Conservation (phyloP, 2,888 invertebrate species). For the Pheosia tremula region DNA sequence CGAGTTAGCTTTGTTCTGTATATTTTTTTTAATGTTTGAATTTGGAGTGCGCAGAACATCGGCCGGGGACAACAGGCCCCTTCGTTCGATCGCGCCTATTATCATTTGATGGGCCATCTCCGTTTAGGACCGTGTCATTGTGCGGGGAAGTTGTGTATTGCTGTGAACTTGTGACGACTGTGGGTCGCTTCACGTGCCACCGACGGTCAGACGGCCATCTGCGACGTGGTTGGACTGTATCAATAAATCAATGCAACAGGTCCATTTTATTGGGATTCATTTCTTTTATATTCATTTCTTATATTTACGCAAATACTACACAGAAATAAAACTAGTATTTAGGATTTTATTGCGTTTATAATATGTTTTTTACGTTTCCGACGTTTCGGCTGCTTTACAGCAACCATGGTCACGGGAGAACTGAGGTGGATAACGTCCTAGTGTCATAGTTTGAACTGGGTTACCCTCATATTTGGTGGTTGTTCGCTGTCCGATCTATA, state of each 20-base stretch:
- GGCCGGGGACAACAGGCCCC: slow-evolving; percentile 70
- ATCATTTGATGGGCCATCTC: slow-evolving; percentile 81
- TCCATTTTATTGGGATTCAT: no score
- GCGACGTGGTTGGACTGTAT: background rate
- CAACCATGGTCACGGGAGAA: no score
- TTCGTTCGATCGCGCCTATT: slow-evolving; percentile 67
- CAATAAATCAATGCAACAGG: background rate
- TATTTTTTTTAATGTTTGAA: slow-evolving; percentile 40
- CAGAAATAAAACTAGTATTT: no score
- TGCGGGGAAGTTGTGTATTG: slow-evolving; percentile 45
- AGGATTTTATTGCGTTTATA: no score
- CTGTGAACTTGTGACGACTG: background rate
- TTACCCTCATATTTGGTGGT: no score
- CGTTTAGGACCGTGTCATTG: slow-evolving; percentile 70
- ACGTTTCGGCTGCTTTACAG: no score
- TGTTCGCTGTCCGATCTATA: no score
- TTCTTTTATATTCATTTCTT: no score
- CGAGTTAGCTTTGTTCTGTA: slow-evolving; percentile 10
- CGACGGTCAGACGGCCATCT: background rate
- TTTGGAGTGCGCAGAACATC: slow-evolving; percentile 66
- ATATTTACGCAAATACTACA: no score
- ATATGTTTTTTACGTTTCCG: no score
- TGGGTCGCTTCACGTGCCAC: slow-evolving; percentile 5
- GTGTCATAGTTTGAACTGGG: no score
- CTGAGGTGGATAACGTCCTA: no score